A percentile compares a stretch with the other conserved stretches of the same genome.
phyloP scores from a whole-genome alignment of 2,888 invertebrate species.

The Eledone cirrhosa region DNA sequence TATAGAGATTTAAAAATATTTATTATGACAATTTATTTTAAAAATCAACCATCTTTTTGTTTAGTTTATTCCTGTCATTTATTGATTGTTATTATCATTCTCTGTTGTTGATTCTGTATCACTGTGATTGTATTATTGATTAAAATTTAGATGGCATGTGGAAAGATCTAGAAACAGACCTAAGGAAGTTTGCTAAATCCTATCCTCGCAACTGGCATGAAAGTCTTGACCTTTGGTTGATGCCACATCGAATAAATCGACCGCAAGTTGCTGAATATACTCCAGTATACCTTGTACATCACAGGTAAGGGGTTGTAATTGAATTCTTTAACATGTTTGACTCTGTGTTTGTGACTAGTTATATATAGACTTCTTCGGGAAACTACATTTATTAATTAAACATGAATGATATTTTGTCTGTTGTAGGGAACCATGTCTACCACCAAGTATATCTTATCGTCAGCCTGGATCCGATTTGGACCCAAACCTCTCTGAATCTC shows the following conservation, averaged over 20 bases:
- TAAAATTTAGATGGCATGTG: conserved; percentile 40
- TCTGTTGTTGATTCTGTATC: too few relatives aligned
- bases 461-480: conserved; percentile 29
- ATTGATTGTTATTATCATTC: too few relatives aligned
- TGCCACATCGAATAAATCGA: conserved; percentile 44
- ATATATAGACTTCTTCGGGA: too few relatives aligned
- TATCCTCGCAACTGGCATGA: conserved; percentile 43
- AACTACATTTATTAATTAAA: too few relatives aligned
- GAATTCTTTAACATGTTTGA: too few relatives aligned
- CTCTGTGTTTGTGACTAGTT: too few relatives aligned
- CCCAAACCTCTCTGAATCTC: conserved; percentile 31
- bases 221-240: conserved; percentile 43
- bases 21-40: too few relatives aligned
- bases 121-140: too few relatives aligned
- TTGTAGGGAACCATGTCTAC: conserved; percentile 36
- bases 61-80: too few relatives aligned
- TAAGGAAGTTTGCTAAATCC: conserved; percentile 38
- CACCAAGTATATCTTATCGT: conserved; percentile 18
- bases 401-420: neutral
- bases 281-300: conserved; percentile 42
- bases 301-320: conserved; percentile 33
- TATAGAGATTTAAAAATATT: too few relatives aligned
- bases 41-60: too few relatives aligned
- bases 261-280: conserved; percentile 41
- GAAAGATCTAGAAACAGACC: conserved; percentile 37